These are phyloP conservation scores for Siphlonurus alternatus DNA, from an alignment of 2,888 invertebrate genomes.

Conservation along the genomic window DNA sequence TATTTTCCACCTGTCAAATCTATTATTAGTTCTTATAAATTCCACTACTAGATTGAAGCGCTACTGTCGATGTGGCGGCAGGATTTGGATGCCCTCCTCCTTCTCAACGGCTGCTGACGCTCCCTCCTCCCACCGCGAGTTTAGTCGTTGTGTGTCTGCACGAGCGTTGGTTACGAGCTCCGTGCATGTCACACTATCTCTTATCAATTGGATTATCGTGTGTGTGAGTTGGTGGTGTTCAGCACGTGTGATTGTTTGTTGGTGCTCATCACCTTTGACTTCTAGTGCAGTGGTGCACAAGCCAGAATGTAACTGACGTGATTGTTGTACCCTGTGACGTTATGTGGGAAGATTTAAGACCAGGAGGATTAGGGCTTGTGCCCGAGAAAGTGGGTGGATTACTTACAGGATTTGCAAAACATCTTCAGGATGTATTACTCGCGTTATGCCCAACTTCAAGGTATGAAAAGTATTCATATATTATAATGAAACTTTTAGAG, in stretches of 20 bases:
- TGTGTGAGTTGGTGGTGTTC: too few relatives aligned
- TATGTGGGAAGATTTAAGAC: constrained; percentile 4
- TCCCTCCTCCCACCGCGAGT: not conserved
- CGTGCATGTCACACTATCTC: too few relatives aligned
- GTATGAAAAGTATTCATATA: too few relatives aligned
- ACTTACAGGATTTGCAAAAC: not conserved
- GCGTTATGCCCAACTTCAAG: not conserved
- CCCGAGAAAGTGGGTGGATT: constrained; percentile 5
- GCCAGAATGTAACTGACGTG: too few relatives aligned
- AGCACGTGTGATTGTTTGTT: too few relatives aligned
- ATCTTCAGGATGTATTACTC: not conserved
- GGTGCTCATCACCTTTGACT: too few relatives aligned
- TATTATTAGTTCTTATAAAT: not conserved
- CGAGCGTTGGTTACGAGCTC: too few relatives aligned
- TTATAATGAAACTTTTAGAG: too few relatives aligned
- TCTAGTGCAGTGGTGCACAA: too few relatives aligned
- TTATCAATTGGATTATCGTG: too few relatives aligned
- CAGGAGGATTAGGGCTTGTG: not conserved
- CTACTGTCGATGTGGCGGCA: not conserved
- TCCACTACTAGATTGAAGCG: not conserved
- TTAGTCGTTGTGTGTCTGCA: too few relatives aligned
- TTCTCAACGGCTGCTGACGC: not conserved
- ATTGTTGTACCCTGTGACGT: too few relatives aligned
- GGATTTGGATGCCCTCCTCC: not conserved
- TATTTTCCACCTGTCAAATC: not conserved